These are phyloP conservation scores for Phyllotreta striolata DNA, from an alignment of 2,888 invertebrate species.

Conservation along the genomic window DNA sequence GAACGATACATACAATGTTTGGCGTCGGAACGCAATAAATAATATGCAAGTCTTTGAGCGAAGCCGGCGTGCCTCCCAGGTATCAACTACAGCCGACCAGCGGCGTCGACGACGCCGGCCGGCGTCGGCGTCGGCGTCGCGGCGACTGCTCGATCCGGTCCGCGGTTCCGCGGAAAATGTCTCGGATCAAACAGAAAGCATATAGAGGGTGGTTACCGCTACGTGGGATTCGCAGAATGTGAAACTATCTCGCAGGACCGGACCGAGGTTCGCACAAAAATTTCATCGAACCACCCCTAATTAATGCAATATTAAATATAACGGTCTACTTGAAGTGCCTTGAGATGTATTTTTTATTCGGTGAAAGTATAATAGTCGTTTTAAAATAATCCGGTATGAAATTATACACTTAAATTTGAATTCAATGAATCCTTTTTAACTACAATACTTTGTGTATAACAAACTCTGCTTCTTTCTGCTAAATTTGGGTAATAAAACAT, in stretches of 20 bases:
- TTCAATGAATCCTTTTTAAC: too few relatives aligned
- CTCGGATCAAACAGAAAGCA: constrained; percentile 62
- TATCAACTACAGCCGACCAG: constrained; percentile 56
- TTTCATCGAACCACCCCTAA: too few relatives aligned
- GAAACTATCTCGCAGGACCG: constrained; percentile 25
- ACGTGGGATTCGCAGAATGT: constrained; percentile 41
- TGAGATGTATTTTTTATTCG: too few relatives aligned
- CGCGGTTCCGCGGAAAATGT: constrained; percentile 47
- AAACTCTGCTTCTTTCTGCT: too few relatives aligned
- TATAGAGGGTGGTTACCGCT: constrained; percentile 60
- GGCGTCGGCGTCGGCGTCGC: neutral
- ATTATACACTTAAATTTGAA: too few relatives aligned
- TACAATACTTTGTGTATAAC: too few relatives aligned
- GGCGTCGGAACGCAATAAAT: constrained; percentile 62
- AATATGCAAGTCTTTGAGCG: constrained; percentile 63
- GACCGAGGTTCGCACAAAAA: constrained; percentile 7
- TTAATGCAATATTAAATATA: too few relatives aligned
- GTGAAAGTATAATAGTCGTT: too few relatives aligned
- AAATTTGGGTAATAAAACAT: neutral
- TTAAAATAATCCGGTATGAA: too few relatives aligned
- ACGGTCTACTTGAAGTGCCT: too few relatives aligned
- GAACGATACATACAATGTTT: constrained; percentile 58
- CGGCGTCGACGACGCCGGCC: constrained; percentile 4
- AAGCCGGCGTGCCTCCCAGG: constrained; percentile 59
- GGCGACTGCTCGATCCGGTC: constrained; percentile 28